Evolutionary conservation across 2,888 invertebrate species (phyloP), one percentile per base, ranked within the genome.

Genomic region (Aplocera efformata): DNA sequence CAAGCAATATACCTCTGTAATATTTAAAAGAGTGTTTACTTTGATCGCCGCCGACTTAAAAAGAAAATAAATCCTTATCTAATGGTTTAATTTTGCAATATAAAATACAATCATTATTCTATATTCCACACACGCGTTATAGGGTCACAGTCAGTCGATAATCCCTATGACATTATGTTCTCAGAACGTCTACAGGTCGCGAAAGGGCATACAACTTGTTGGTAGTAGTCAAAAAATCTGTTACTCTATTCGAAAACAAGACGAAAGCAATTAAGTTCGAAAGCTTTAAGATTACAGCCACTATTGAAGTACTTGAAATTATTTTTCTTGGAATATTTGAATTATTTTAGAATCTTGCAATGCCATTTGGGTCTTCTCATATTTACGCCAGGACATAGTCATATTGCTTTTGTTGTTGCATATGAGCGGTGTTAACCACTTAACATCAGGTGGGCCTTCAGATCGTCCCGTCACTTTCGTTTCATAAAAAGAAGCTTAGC

Each of bases 181-280:
- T 58, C 20, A 58, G 70, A 72, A 62, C 76, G 78, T 78, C 78
- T 78, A 60, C 76, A 77, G 78, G 78, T 78, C 78, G 60, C 57
- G 42, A 49, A 66, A 70, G 73, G 74, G 63, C 71, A 50, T 38
- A 37, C 37, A 54, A 57, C 66, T 69, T 69, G 67, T 67, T 65
- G 68, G 63, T 60, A 65, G 65, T 63, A 58, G 29, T 49, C 50
- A 64, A 63, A 69, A 69, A 70, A 63, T 61, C 56, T 54, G 61
- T 51, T 56, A 58, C 58, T 55, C 58, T 60, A 56, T 60, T 62
- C 45, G 56, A 58, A 66, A 62, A 57, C 45, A 60, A 58, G 56
- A 58, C 47, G 54, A 66, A 59, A 58, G 56, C 58, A 63, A 67
- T 70, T 63, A 67, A 48, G 44, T 47, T 47, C 56, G 38, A 58